Base-by-base conservation (phyloP, 2,888 invertebrate species). In the Thyatira batis region DNA sequence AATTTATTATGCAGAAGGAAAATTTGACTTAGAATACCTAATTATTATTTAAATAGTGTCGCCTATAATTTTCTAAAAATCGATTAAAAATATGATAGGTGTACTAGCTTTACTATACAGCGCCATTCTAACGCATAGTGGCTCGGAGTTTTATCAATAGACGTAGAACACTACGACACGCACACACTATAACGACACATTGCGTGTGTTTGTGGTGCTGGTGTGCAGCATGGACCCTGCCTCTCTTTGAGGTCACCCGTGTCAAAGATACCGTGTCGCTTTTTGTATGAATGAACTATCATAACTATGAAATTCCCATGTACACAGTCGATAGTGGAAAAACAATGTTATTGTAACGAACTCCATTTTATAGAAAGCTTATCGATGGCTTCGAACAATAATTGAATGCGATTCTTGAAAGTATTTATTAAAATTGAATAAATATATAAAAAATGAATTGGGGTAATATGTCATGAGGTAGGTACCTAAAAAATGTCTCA, bases 241-340 rank as follows among this genome's bases (percentile, higher is more conserved):
- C 72, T 76, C 76, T 73, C 73, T 78, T 73, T 65, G 78, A 81
- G 84, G 82, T 84, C 84, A 78, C 62, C 52, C 67, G 79, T 74
- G 80, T 78, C 76, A 76, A 17, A 39, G 71, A 73, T 71, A 77
- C 75, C 74, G 71, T 68, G 71, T 69, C 68, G 69, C 67, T 54
- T 69, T 71, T 68, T 69, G 65, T 69, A 74, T 82, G 77, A 84
- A 83, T 84, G 77, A 74, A 74, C 59, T 64, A 61, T 67, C 67
- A 55, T 55, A 17, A 17, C 39, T 39, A n/a, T 58, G 25, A 55
- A 57, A 33, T 44, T 54, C 20, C 45, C 53, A 44, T 13, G n/a
- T n/a, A 30, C 33, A 30, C 20, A 27, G 44, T 45, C 9, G 23
- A 21, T 2, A 9, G 5, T 10, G 4, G 3, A 45, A 21, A n/a